Percentiles rank a stretch among this genome's conserved stretches.
Conservation (phyloP, 2,888 invertebrate species). For the Cancer borealis region DNA sequence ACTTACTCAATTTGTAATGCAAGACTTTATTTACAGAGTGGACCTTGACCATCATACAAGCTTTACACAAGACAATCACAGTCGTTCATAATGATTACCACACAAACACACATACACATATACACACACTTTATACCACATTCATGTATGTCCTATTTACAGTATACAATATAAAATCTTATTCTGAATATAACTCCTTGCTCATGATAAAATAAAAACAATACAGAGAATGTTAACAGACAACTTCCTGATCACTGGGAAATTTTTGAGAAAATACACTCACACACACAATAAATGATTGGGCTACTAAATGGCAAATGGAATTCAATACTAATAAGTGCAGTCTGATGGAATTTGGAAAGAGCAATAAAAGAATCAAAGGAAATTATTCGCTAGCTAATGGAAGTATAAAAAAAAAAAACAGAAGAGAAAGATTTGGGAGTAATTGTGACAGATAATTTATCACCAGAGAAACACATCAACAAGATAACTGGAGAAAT, state of each 20-base stretch:
- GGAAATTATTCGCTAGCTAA: too few relatives aligned
- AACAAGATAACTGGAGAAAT: too few relatives aligned
- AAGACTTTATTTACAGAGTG: constrained; percentile 7
- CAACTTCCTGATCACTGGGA: not conserved
- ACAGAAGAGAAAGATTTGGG: too few relatives aligned
- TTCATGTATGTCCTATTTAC: not conserved
- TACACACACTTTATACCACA: not conserved
- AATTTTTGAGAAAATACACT: not conserved
- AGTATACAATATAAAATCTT: not conserved
- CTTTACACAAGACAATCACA: not conserved
- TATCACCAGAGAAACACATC: too few relatives aligned
- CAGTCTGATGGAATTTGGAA: too few relatives aligned
- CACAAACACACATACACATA: not conserved
- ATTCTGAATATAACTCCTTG: not conserved
- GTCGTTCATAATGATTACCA: not conserved
- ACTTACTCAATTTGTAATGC: not conserved
- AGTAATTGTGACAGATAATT: too few relatives aligned
- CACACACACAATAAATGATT: too few relatives aligned
- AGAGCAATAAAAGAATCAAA: too few relatives aligned
- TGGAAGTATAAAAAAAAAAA: too few relatives aligned
- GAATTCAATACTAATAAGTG: too few relatives aligned
- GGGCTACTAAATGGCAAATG: too few relatives aligned
- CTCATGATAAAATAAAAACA: not conserved
- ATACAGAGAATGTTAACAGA: not conserved
- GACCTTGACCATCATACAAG: constrained; percentile 8